A percentile compares a stretch with the other conserved stretches of the same genome.
These are phyloP conservation scores for Columba janthina DNA, from an alignment of 2,113 vertebrate species.

Conservation along the genomic window DNA sequence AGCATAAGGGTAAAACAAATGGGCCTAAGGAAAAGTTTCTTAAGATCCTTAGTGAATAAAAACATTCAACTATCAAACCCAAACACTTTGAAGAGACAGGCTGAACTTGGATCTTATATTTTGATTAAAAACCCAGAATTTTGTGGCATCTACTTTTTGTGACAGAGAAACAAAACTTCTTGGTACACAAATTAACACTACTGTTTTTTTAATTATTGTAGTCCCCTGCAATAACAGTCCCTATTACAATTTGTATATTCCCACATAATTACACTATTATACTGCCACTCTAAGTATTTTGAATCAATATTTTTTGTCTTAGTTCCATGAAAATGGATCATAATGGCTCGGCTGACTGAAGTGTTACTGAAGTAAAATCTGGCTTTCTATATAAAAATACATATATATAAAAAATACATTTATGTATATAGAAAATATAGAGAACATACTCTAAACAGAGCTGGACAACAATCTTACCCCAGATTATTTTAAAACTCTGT, in stretches of 20 bases:
- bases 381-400: not conserved
- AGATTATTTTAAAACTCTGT: slow-evolving; percentile 89
- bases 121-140: not conserved
- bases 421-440: not conserved
- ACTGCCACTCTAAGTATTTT: not conserved
- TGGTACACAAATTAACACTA: not conserved
- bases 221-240: not conserved
- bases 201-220: not conserved
- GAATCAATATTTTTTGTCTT: not conserved
- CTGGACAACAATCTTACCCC: slow-evolving; percentile 81
- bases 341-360: not conserved
- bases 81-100: not conserved
- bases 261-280: not conserved
- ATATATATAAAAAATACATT: not conserved
- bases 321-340: not conserved
- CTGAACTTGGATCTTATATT: not conserved
- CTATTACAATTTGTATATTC: not conserved
- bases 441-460: slow-evolving; percentile 5
- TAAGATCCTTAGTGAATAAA: not conserved
- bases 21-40: not conserved
- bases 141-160: not conserved
- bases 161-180: not conserved
- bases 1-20: not conserved
- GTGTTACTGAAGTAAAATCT: not conserved
- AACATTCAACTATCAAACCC: not conserved